Evolutionary conservation across 2,797 vertebrate genomes (phyloP), one percentile per base, ranked within the genome.

Genomic region (Sebastes hubbsi): DNA sequence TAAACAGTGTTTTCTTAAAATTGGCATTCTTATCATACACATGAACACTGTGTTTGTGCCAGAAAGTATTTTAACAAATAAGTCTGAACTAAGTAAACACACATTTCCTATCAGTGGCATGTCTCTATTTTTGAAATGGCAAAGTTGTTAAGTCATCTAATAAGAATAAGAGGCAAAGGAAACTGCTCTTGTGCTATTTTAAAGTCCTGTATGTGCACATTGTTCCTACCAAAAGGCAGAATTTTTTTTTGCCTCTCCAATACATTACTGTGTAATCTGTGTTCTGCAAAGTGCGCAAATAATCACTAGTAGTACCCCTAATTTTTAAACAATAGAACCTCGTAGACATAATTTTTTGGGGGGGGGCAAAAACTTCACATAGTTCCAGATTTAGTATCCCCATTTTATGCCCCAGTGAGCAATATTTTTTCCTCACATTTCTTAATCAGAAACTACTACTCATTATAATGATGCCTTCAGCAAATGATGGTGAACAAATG

Each of bases 371-470:
- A 9, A 46, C 8, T 18, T 60, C 3, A 46, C 24, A 42, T n/a
- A 14, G 11, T 32, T 27, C 10, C 11, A 72, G 8, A 59, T 80
- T 42, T 14, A 42, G 6, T 16, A 55, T 64, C n/a, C 54, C 20
- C n/a, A 32, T 64, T 64, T 63, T 22, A 56, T 67, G 34, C 68
- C 46, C 30, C 10, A 27, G 6, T 85, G 79, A 91, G 68, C 73
- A 80, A 60, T 75, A 73, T 86, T 58, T 81, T 54, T 74, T 84
- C 70, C 75, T 82, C 22, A 59, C 70, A 66, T 80, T 86, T 83
- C 67, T 54, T 81, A 78, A 86, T 85, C 80, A 83, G 70, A 77
- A 83, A 58, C 59, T 72, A 81, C 89, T 89, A 72, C 84, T 86
- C 78, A 74, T 79, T 78, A 65, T 66, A 78, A 83, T 65, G 75